Base-by-base conservation (phyloP, 2,113 vertebrate species). In the Channa argus region DNA sequence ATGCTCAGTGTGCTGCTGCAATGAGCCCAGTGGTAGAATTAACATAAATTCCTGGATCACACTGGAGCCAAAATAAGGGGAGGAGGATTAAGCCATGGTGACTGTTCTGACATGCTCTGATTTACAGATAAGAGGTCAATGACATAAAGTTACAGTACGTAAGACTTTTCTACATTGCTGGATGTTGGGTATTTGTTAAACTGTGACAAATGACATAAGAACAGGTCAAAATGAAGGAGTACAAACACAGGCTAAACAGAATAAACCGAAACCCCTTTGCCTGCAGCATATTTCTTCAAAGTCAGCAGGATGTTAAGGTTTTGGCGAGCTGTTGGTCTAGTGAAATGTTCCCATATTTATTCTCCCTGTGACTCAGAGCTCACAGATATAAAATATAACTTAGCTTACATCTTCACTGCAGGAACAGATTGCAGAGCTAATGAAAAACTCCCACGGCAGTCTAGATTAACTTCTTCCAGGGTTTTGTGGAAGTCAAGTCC, bases 361-460 rank as follows among this genome's bases (percentile, higher is more conserved):
- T 84, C 73, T 79, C 74, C 41, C 47, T 74, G 39, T 79, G 67
- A 69, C 78, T 85, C 68, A 59, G 65, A 80, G 61, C 83, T 68
- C 78, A 70, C 56, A 46, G 73, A 71, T 82, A 82, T 86, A 86
- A 89, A 91, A 92, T 86, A 84, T 79, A 85, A 86, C 85, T 88
- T 72, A 54, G 74, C 82, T 87, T 89, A 86, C 86, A 91, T 90
- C 86, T 86, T 85, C 86, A 79, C 86, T 44, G 36, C 85, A 87
- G 88, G 79, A 88, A 83, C 83, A 92, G 81, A 85, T 83, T 87
- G 89, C 84, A 68, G 60, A 82, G 69, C 84, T 91, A 89, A 90
- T 91, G 86, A 92, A 92, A 89, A 93, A 86, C 75, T 87, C 88
- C 88, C 76, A 80, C 64, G 33, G 91, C 88, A 85, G 82, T 70